Evolutionary conservation across 1,140 invertebrate species (phyloP), one percentile per base, ranked within the genome.

Genomic region (Rhyzopertha dominica): DNA sequence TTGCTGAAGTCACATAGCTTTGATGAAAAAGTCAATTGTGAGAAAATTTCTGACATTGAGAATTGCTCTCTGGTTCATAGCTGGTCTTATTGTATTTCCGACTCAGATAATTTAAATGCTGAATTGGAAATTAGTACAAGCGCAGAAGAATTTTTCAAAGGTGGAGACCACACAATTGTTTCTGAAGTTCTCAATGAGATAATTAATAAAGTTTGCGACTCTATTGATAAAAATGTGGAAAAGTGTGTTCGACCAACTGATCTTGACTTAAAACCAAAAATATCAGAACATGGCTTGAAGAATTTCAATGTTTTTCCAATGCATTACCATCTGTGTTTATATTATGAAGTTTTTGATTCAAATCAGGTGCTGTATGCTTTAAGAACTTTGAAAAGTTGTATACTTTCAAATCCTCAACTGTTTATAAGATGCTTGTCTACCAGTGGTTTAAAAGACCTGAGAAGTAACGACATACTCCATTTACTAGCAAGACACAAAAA

Each of bases 311-410:
- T 87, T 4, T 85, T 89, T 61, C 81, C 84, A 16, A 78, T 90
- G 29, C 87, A 92, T 62, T 85, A 86, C 17, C 87, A 92, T 62
- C 76, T 92, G 61, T 73, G 91, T 13, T 71, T 93, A 0, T 93
- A 93, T 55, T 79, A 80, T 47, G 84, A 85, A 49, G 79, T 87
- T 12, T 90, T 88, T 54, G 90, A 93, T 63, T 84, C 82, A 0
- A 74, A 78, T 23, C 74, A 84, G 53, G 82, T 84, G 5, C 68
- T 90, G 1, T 90, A 92, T 60, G 83, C 85, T n/a, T 66, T 92
- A 12, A 75, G 80, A 32, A 85, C 84, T 0, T 62, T 92, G 0
- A 77, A 82, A 32, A 83, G 85, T 49, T 81, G 90, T 49, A 70
- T 93, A 14, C 59, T 79, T 16, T 79, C 80, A 8, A 85, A 88